phyloP scores from a whole-genome alignment of 2,113 vertebrate species.

The Phrynocephalus versicolor region DNA sequence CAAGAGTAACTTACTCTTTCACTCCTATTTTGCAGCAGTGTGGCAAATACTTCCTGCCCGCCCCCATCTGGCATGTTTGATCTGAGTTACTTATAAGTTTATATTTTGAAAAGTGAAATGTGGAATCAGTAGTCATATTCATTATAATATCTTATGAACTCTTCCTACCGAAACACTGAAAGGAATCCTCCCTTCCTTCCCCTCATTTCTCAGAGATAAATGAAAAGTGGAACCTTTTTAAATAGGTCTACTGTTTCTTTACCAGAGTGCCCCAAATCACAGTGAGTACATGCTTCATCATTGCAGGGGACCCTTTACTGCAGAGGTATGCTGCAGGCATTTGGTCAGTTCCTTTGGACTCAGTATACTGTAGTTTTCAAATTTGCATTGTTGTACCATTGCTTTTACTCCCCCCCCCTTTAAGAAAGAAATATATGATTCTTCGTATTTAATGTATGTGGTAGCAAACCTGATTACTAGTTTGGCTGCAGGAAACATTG shows the following conservation, averaged over 20 bases:
- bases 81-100: not conserved
- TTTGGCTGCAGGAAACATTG: not conserved
- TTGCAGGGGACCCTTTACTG: not conserved
- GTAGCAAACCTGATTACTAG: not conserved
- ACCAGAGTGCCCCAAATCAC: not conserved
- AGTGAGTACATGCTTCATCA: not conserved
- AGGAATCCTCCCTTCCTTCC: not conserved
- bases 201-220: not conserved
- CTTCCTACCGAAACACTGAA: not conserved
- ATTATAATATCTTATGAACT: not conserved
- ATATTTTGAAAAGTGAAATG: not conserved
- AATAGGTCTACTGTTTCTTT: not conserved
- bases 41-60: not conserved
- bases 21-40: not conserved
- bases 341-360: not conserved
- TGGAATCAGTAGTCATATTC: not conserved
- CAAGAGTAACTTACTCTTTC: not conserved
- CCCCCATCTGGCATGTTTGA: not conserved
- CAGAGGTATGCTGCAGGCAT: not conserved
- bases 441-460: slow-evolving; percentile 18
- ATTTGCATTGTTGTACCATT: not conserved
- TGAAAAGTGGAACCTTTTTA: not conserved
- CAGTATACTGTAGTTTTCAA: not conserved
- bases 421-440: not conserved
- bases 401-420: not conserved